A percentile compares a stretch with the other conserved stretches of the same genome.
These are phyloP conservation scores for Bubo bubo DNA, from an alignment of 2,113 vertebrate genomes.

Conservation along the genomic window DNA sequence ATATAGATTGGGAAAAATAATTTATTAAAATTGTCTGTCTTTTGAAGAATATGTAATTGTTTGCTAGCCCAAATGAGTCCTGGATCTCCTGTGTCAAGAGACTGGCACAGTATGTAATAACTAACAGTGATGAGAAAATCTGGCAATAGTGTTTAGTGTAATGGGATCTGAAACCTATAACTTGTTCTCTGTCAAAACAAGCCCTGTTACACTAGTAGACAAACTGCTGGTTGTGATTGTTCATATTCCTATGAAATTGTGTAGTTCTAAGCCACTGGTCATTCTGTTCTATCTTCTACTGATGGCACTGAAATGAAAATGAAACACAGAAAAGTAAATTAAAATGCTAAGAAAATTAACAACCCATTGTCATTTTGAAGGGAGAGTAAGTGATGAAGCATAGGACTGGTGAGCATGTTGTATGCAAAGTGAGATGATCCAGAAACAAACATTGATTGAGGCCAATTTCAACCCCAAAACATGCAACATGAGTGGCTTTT, in stretches of 20 bases:
- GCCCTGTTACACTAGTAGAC: background rate
- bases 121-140: background rate
- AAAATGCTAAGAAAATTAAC: background rate
- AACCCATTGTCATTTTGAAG: background rate
- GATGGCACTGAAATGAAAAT: background rate
- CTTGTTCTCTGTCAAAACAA: background rate
- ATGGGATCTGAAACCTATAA: background rate
- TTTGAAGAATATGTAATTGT: background rate
- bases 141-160: background rate
- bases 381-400: background rate
- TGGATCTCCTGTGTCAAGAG: background rate
- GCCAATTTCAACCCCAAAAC: background rate
- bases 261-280: background rate
- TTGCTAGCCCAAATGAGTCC: background rate
- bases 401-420: background rate
- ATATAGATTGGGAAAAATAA: accelerated
- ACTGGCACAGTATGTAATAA: background rate
- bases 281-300: background rate
- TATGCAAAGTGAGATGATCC: background rate
- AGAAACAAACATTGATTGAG: background rate
- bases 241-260: background rate
- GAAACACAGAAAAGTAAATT: background rate
- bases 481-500: background rate
- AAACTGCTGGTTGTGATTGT: background rate
- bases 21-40: background rate